Evolutionary conservation across 2,888 invertebrate species (phyloP).

Genomic region (Chrysotoxum bicinctum): DNA sequence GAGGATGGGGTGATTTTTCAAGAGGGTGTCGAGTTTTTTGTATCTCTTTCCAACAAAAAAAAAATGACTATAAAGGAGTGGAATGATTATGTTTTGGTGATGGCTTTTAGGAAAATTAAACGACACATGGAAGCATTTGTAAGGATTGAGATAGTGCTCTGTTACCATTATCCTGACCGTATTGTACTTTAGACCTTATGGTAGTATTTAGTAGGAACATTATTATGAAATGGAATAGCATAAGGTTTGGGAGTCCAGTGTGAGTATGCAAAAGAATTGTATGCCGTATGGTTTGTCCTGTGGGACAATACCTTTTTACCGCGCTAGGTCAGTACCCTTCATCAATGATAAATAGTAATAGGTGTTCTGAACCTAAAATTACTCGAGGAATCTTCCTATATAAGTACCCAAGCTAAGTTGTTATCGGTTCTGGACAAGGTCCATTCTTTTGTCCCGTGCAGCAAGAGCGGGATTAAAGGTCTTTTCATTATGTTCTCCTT

Average conservation of each 20-base stretch:
- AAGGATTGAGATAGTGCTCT: conserved; percentile 59
- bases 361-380: too few species aligned
- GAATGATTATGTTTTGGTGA: conserved; percentile 74
- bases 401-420: too few species aligned
- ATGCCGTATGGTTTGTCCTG: conserved; percentile 56
- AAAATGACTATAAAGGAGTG: conserved; percentile 42
- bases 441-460: too few species aligned
- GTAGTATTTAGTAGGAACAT: conserved; percentile 70
- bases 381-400: too few species aligned
- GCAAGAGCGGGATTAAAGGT: too few species aligned
- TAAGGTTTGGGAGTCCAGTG: conserved; percentile 50
- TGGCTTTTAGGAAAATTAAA: conserved; percentile 81
- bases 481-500: too few species aligned
- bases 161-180: conserved; percentile 16
- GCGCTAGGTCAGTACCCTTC: too few species aligned
- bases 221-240: conserved; percentile 68
- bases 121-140: conserved; percentile 79
- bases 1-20: conserved; percentile 64
- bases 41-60: conserved; percentile 25
- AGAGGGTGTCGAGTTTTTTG: conserved; percentile 62
- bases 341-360: too few species aligned
- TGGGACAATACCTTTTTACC: conserved; percentile 33
- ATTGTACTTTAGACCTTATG: conserved; percentile 64
- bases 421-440: too few species aligned
- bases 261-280: conserved; percentile 26